Evolutionary conservation across 2,797 vertebrate genomes (phyloP), one percentile per base, ranked within the genome.

Genomic region (Schizopygopsis malacanthus): DNA sequence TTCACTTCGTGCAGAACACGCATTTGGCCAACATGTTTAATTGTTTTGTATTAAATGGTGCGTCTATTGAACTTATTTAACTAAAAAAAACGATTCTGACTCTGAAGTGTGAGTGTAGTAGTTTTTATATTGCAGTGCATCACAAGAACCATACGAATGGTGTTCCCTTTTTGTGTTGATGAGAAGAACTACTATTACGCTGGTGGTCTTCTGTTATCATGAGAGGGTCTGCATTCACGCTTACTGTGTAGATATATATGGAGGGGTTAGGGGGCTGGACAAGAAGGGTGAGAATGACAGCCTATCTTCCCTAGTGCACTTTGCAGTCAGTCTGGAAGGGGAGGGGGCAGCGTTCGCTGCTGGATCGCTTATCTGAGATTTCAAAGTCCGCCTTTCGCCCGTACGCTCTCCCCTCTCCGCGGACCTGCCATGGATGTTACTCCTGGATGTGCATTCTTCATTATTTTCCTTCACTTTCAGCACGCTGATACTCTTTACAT

Each of bases 371-470:
- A 72, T 89, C 88, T 78, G 67, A 81, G 86, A 86, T 89, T 84
- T 89, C 84, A 89, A 89, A 91, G 90, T 89, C 90, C 88, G 80
- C 79, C 87, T 90, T 86, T 84, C 77, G 72, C 45, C 81, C 72
- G 83, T 82, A 85, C 72, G 82, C 84, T 87, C 85, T 89, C 79
- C 84, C 84, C 83, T 87, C 79, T 88, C 73, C 76, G 71, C 83
- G 81, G 87, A 89, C 87, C 91, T 88, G 91, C 90, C 89, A 93
- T 93, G 92, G 92, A 93, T 91, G 88, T 90, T 82, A 63, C 69
- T 81, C 79, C 83, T 79, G 88, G 88, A 88, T 88, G 88, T 85
- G 65, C 87, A 20, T 86, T 90, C 82, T 81, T 91, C 70, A 56
- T 91, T 76, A 33, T 93, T 82, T 85, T 91, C 39, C 84, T 90